Base-by-base conservation (phyloP, 2,113 vertebrate species). In the Rhea pennata region DNA sequence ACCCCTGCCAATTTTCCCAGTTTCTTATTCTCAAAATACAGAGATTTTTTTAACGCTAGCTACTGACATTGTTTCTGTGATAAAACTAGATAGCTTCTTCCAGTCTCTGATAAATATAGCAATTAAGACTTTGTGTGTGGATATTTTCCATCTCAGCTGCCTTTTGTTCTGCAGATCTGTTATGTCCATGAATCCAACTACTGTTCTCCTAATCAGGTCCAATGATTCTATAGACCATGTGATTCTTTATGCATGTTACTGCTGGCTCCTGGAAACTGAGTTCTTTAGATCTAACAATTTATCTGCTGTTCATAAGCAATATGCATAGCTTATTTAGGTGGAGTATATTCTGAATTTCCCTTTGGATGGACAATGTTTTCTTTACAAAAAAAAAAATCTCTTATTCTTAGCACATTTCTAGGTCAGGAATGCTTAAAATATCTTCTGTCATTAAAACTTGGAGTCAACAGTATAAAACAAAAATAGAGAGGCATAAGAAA, bases 371-470 rank as follows among this genome's bases (percentile, higher is more conserved):
- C 89, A 69, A 33, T 93, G 71, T 96, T 97, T 94, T 92, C 91
- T 87, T 89, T 72, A 87, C 56, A 7, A 85, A 79, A 62, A 20
- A 20, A 82, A 77, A 62, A 22, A 93, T 90, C 82, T 94, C 90
- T 95, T 94, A 92, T 95, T 96, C 79, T 92, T 96, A 95, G 90
- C n/a, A 46, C 36, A 24, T 95, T 96, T 96, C 90, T 94, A 86
- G 91, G 87, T 95, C 95, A 96, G 80, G 87, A 95, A 90, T 95
- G 88, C 96, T 94, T 93, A 95, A 94, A 95, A 92, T 92, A 92
- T 84, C 93, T 87, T 93, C 12, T 64, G 70, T 87, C 78, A 94
- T 98, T 97, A 98, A 96, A 97, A 97, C 81, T 80, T 94, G 83
- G 79, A 93, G 78, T 84, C 90, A 96, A 90, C 79, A 88, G 50